These are phyloP conservation scores for Trialeurodes vaporariorum DNA, from an alignment of 1,140 invertebrate genomes.

Conservation along the genomic window DNA sequence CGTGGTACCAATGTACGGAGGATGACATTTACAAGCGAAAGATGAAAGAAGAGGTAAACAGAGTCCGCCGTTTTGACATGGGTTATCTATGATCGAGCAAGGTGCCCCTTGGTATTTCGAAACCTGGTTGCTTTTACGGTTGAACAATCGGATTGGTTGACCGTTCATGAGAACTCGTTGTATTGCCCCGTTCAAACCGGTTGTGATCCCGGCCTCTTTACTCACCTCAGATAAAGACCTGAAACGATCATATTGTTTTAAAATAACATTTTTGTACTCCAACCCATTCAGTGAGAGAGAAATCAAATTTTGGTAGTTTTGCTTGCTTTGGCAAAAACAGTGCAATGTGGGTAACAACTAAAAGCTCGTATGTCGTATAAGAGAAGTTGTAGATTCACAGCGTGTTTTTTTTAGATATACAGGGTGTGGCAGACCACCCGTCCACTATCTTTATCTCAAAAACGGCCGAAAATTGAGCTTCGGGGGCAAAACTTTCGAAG, in stretches of 20 bases:
- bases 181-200: conserved; percentile 67
- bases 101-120: conserved; percentile 53
- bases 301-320: no score
- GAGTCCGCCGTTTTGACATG: conserved; percentile 61
- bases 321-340: no score
- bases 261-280: no score
- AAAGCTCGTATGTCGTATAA: no score
- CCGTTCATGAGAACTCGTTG: conserved; percentile 76
- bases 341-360: no score
- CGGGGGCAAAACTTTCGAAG: no score
- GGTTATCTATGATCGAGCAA: conserved; percentile 47
- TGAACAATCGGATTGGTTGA: conserved; percentile 32
- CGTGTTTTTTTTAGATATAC: no score
- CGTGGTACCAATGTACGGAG: conserved; percentile 49
- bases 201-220: conserved; percentile 54
- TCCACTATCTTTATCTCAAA: no score
- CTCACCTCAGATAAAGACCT: conserved; percentile 58
- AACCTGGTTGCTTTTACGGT: conserved; percentile 39
- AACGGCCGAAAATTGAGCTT: no score
- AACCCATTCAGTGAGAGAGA: no score
- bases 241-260: conserved; percentile 29
- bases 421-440: no score
- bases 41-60: conserved; percentile 60
- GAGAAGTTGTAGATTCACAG: no score
- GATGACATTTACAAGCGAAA: conserved; percentile 56